Evolutionary conservation across 2,113 vertebrate genomes (phyloP), one percentile per base, ranked within the genome.

Genomic region (Caretta caretta): DNA sequence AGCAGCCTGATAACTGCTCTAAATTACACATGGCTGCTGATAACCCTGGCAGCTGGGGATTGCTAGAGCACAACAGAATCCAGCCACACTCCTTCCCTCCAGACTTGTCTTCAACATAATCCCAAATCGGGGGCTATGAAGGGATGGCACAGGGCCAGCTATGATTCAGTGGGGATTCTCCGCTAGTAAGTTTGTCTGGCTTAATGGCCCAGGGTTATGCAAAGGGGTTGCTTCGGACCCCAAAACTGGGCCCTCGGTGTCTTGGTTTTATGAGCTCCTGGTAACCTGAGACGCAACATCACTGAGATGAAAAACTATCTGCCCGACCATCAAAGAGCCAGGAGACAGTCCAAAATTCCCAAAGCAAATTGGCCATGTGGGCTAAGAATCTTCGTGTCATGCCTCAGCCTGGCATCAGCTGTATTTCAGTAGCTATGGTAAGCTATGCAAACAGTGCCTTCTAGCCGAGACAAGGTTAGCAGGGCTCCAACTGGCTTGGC

Each of bases 1-100:
- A 97, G 96, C 96, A 97, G 97, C 94, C 93, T 97, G 97, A 95
- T 65, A 97, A 65, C 94, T 96, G 80, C 13, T 65, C 16, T 65
- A 17, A 35, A 35, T 35, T 16, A 31, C 95, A 91, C 0, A 0
- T 86, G 83, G 86, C 38, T 93, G 87, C 88, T 95, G 86, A 90
- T 95, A 94, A 88, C 57, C 90, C 79, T 94, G 88, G 94, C 96
- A 97, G 96, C 92, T 12, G 84, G 79, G 89, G 94, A 97, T 96
- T 96, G 94, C 57, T 89, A 53, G 56, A 82, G 49, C 90, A 80
- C 88, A 92, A 83, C 78, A 92, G 72, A 90, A 76, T 48, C 35
- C 4, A 16, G 65, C 65, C 35, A n/a, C 8, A 17, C 16, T n/a
- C 16, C 65, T 69, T 69, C n/a, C 65, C 65, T 89, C 89, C 84